Conservation (phyloP, 2,797 vertebrate species). For the Varecia variegata region DNA sequence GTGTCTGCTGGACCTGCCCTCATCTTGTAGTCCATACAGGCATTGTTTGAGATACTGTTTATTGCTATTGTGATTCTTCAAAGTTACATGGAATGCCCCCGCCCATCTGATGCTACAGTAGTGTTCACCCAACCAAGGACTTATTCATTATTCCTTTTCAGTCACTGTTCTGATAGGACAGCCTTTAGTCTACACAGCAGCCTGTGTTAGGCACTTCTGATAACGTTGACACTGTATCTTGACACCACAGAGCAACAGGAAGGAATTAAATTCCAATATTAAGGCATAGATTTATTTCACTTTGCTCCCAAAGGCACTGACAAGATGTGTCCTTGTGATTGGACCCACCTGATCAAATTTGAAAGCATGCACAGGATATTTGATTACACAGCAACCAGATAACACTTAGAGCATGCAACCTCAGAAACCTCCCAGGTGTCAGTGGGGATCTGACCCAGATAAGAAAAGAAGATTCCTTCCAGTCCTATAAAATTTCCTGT, state of each 20-base stretch:
- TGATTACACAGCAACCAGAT: not conserved
- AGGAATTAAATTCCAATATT: conserved; percentile 19
- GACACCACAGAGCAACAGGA: not conserved
- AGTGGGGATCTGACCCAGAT: not conserved
- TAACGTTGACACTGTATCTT: not conserved
- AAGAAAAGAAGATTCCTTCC: not conserved
- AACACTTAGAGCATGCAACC: not conserved
- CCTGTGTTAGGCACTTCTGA: not conserved
- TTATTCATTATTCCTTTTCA: not conserved
- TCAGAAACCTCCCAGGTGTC: not conserved
- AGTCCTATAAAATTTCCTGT: not conserved
- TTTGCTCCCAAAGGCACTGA: conserved; percentile 12
- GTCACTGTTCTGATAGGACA: not conserved
- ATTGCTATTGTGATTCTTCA: not conserved
- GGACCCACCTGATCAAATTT: not conserved
- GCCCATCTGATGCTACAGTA: not conserved
- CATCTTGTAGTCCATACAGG: not conserved
- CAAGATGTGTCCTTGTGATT: conserved; percentile 27
- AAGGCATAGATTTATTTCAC: conserved; percentile 35
- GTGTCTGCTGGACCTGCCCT: not conserved
- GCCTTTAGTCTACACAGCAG: not conserved
- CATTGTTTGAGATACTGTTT: not conserved
- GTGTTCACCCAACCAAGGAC: not conserved
- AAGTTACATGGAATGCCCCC: not conserved
- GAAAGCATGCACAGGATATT: not conserved